Conservation (phyloP, 2,113 vertebrate species). For the Antechinus stuartii region DNA sequence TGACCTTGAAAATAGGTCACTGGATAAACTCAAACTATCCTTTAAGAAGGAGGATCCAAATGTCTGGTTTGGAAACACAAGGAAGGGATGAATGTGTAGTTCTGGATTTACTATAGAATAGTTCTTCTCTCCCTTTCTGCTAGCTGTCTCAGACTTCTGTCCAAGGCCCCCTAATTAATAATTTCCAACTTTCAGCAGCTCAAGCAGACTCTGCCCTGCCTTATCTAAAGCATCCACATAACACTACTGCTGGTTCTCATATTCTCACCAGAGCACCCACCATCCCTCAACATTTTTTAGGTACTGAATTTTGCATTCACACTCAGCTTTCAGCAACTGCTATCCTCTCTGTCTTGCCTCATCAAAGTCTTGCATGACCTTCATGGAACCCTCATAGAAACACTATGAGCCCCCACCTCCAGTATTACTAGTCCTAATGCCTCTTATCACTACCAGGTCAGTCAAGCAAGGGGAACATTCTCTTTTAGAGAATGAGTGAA, state of each 20-base stretch:
- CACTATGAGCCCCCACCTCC: not conserved
- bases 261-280: not conserved
- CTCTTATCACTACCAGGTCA: not conserved
- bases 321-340: not conserved
- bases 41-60: not conserved
- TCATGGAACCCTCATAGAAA: not conserved
- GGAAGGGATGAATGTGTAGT: not conserved
- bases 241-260: not conserved
- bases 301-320: not conserved
- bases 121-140: not conserved
- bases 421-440: not conserved
- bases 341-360: not conserved
- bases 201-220: not conserved
- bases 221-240: not conserved
- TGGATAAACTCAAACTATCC: conserved; percentile 12
- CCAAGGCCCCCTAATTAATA: not conserved
- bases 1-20: not conserved
- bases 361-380: not conserved
- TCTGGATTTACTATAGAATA: not conserved
- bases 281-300: not conserved
- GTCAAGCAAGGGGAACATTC: not conserved
- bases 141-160: not conserved
- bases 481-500: not conserved
- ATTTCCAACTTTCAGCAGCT: not conserved
- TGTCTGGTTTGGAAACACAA: not conserved